These are phyloP conservation scores for Vireo griseus DNA, from an alignment of 2,797 vertebrate genomes.

Conservation along the genomic window DNA sequence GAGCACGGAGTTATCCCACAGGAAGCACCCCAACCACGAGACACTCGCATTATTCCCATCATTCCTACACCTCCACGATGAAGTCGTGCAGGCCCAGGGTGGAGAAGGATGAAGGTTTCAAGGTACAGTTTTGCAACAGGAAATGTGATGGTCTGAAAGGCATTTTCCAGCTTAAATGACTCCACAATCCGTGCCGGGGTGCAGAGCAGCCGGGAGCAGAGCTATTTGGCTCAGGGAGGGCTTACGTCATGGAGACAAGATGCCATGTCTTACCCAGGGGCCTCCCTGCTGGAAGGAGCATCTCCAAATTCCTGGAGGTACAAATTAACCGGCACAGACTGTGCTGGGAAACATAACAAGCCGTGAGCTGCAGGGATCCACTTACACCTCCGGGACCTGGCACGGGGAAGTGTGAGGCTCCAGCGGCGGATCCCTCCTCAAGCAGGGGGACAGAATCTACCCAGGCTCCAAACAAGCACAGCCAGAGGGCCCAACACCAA, in stretches of 20 bases:
- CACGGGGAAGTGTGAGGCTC: neutral
- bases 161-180: neutral
- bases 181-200: rapidly evolving
- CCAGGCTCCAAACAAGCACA: neutral
- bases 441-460: neutral
- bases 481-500: neutral
- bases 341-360: conserved; percentile 43
- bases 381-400: conserved; percentile 8
- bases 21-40: rapidly evolving
- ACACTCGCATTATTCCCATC: rapidly evolving
- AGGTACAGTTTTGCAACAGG: neutral
- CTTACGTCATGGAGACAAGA: conserved; percentile 7
- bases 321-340: conserved; percentile 36
- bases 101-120: neutral
- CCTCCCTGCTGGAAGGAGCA: conserved; percentile 48
- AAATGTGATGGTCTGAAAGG: neutral
- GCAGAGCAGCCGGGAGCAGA: rapidly evolving
- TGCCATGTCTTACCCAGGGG: neutral
- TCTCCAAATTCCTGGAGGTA: conserved; percentile 58
- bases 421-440: neutral
- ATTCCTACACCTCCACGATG: rapidly evolving
- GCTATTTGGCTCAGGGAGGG: neutral
- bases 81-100: rapidly evolving
- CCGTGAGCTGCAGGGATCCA: conserved; percentile 2
- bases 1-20: rapidly evolving